Evolutionary conservation across 2,888 invertebrate species (phyloP).

Genomic region (Andrena haemorrhoa): DNA sequence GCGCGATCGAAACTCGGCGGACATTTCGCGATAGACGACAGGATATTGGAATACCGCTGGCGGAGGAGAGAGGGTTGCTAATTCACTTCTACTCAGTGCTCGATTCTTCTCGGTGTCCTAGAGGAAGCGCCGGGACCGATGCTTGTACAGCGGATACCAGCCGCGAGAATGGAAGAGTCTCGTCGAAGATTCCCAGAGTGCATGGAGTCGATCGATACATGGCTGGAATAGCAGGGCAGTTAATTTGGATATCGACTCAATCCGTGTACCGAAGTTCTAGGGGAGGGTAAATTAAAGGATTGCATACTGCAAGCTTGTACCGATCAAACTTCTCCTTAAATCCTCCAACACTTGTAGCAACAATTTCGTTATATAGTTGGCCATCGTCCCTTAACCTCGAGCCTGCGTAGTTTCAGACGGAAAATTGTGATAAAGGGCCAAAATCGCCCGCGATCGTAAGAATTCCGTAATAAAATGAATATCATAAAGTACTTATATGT

Average conservation of each 20-base stretch:
- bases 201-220: background rate
- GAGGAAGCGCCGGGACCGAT: background rate
- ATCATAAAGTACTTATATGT: no score
- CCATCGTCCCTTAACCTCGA: no score
- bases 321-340: no score
- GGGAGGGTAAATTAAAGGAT: no score
- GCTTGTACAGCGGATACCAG: background rate
- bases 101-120: background rate
- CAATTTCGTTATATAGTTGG: no score
- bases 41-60: slow-evolving; percentile 55
- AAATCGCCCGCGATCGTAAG: no score
- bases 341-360: no score
- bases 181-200: background rate
- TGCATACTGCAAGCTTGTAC: no score
- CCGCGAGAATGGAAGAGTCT: background rate
- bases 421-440: no score
- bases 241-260: background rate
- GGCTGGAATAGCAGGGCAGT: background rate
- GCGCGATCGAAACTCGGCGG: slow-evolving; percentile 26
- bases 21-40: slow-evolving; percentile 29
- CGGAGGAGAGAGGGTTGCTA: slow-evolving; percentile 27
- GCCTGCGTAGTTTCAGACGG: no score
- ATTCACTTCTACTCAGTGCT: slow-evolving; percentile 36
- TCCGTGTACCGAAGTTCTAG: background rate
- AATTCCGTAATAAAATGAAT: no score